Percentiles rank a stretch among this genome's conserved stretches.
These are phyloP conservation scores for Orthosia gracilis DNA, from an alignment of 2,888 invertebrate species.

Conservation along the genomic window DNA sequence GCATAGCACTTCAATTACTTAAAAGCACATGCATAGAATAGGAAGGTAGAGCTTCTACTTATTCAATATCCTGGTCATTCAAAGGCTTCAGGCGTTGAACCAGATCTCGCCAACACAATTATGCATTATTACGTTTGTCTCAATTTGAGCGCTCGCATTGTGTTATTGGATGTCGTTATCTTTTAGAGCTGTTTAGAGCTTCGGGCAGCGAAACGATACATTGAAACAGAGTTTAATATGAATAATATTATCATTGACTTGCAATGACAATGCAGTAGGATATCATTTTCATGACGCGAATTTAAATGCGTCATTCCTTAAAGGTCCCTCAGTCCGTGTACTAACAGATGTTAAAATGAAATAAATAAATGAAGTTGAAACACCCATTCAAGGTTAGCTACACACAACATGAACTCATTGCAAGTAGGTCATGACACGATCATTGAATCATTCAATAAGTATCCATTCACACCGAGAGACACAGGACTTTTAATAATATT, in stretches of 20 bases:
- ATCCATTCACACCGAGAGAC: conserved; percentile 39
- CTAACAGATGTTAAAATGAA: conserved; percentile 37
- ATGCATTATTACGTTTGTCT: conserved; percentile 34
- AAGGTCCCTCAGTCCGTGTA: conserved; percentile 12
- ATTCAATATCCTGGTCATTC: conserved; percentile 38
- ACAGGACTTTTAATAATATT: conserved; percentile 35
- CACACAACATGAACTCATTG: conserved; percentile 39
- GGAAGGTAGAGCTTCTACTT: not conserved
- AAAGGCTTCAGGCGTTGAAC: conserved; percentile 34
- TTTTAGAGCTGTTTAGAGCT: conserved; percentile 21
- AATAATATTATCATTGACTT: not conserved
- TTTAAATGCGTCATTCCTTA: conserved; percentile 21
- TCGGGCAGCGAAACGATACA: conserved; percentile 4
- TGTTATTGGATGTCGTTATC: conserved; percentile 24
- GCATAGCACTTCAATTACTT: not conserved
- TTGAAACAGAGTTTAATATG: not conserved
- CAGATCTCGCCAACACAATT: conserved; percentile 24
- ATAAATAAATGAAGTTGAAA: conserved; percentile 38
- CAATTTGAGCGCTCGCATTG: conserved; percentile 13
- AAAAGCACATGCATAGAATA: not conserved
- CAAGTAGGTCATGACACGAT: conserved; percentile 56
- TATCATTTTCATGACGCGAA: not conserved
- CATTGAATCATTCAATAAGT: conserved; percentile 56
- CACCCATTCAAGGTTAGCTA: conserved; percentile 46
- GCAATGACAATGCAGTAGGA: not conserved